phyloP scores from a whole-genome alignment of 2,888 invertebrate species.

The Oscheius onirici region DNA sequence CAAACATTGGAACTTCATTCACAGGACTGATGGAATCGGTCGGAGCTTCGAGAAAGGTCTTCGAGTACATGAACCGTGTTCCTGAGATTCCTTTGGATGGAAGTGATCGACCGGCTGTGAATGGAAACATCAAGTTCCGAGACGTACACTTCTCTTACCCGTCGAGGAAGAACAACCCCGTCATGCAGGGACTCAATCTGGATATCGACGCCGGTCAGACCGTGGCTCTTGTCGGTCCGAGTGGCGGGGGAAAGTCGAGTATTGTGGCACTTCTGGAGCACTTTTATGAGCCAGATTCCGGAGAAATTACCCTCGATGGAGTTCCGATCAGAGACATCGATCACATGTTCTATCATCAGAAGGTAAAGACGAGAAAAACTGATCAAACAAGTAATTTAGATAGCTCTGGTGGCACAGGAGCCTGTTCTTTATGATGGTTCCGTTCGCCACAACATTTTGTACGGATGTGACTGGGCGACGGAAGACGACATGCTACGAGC shows the following conservation, averaged over 20 bases:
- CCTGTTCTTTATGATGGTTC: conserved; percentile 68
- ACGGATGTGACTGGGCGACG: conserved; percentile 66
- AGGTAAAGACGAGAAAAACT: too few relatives aligned
- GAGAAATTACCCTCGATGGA: conserved; percentile 72
- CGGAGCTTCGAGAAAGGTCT: conserved; percentile 73
- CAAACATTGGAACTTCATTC: conserved; percentile 71
- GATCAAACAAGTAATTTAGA: conserved; percentile 39
- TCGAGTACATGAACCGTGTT: conserved; percentile 70
- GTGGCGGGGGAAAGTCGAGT: conserved; percentile 74
- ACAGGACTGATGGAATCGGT: conserved; percentile 73
- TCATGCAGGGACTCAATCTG: conserved; percentile 77
- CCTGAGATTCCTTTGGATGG: conserved; percentile 46
- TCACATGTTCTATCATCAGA: conserved; percentile 72
- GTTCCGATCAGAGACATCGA: conserved; percentile 70
- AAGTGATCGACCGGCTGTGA: conserved; percentile 40
- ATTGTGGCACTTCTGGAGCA: conserved; percentile 73
- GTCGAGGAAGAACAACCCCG: conserved; percentile 80
- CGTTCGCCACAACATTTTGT: conserved; percentile 68
- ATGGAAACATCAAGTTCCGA: conserved; percentile 80
- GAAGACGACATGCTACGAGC: conserved; percentile 67
- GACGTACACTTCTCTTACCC: conserved; percentile 85
- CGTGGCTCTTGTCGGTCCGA: conserved; percentile 74
- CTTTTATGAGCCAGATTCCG: conserved; percentile 72
- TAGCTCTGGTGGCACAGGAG: conserved; percentile 65
- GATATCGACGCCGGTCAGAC: conserved; percentile 73